These are phyloP conservation scores for Tricholauxania praeusta DNA, from an alignment of 2,888 invertebrate species.

Conservation along the genomic window DNA sequence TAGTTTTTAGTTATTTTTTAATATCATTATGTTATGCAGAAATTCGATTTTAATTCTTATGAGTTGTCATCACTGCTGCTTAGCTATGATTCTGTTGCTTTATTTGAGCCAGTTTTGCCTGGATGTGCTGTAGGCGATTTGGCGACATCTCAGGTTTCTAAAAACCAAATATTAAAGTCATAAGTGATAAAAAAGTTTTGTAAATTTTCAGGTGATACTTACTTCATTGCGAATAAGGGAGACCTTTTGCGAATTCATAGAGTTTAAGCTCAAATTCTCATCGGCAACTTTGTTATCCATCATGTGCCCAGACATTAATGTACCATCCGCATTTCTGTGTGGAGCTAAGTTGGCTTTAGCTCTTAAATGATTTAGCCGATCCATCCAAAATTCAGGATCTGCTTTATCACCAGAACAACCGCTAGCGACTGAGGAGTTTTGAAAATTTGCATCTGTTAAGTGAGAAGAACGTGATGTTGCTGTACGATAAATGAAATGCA, in stretches of 20 bases:
- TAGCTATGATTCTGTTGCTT: slow-evolving; percentile 65
- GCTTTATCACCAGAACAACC: slow-evolving; percentile 48
- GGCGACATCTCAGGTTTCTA: slow-evolving; percentile 67
- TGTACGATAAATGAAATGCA: too few relatives aligned
- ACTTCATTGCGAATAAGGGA: slow-evolving; percentile 65
- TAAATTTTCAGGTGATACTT: slow-evolving; percentile 42
- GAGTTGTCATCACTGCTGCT: slow-evolving; percentile 8
- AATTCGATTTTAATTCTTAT: slow-evolving; percentile 11
- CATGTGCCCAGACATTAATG: slow-evolving; percentile 49
- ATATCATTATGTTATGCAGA: slow-evolving; percentile 31
- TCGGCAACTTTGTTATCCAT: slow-evolving; percentile 67
- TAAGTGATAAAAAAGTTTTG: neutral
- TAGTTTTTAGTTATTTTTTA: slow-evolving; percentile 25
- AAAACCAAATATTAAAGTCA: slow-evolving; percentile 29
- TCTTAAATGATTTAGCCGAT: slow-evolving; percentile 62
- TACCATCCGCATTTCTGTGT: slow-evolving; percentile 55
- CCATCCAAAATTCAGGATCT: slow-evolving; percentile 68
- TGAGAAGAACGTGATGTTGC: slow-evolving; percentile 43
- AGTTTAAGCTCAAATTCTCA: slow-evolving; percentile 67
- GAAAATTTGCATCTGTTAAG: slow-evolving; percentile 54
- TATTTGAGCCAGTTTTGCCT: slow-evolving; percentile 67
- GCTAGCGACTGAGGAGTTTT: slow-evolving; percentile 44
- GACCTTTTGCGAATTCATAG: slow-evolving; percentile 63
- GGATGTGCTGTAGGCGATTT: slow-evolving; percentile 66
- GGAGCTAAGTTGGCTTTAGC: slow-evolving; percentile 58